These are phyloP conservation scores for Suricata suricatta DNA, from an alignment of 2,113 vertebrate species.

Conservation along the genomic window DNA sequence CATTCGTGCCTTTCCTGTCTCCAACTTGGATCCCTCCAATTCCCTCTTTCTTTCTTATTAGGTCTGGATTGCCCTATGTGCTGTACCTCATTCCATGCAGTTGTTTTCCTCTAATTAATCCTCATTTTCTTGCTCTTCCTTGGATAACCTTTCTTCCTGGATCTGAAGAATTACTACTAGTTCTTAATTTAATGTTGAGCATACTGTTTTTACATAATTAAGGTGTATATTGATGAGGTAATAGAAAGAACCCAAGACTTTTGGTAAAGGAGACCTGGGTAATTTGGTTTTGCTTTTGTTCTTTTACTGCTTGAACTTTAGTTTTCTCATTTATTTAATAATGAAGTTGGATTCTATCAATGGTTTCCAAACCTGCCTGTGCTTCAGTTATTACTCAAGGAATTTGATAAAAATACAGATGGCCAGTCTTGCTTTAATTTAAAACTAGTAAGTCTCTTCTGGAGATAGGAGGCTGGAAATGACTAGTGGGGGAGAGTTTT, in stretches of 20 bases:
- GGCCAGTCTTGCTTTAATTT: not conserved
- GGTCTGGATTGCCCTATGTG: not conserved
- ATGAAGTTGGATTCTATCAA: not conserved
- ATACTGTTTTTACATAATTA: not conserved
- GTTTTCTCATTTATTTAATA: not conserved
- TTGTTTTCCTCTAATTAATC: slow-evolving; percentile 1
- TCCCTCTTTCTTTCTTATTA: not conserved
- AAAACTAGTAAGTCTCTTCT: slow-evolving; percentile 19
- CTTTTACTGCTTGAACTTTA: not conserved
- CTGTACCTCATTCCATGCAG: not conserved
- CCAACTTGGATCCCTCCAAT: not conserved
- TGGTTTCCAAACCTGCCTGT: not conserved
- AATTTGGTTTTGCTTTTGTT: not conserved
- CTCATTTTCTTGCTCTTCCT: not conserved
- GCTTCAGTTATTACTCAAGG: not conserved
- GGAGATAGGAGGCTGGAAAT: not conserved
- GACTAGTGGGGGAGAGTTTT: not conserved
- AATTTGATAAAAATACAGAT: not conserved
- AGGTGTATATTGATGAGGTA: not conserved
- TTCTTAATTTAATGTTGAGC: slow-evolving; percentile 12
- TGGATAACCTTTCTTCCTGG: not conserved
- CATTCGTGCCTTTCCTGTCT: not conserved
- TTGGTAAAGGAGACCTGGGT: not conserved
- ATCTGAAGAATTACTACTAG: not conserved
- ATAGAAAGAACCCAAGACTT: not conserved